These are phyloP conservation scores for Manis pentadactyla DNA, from an alignment of 2,797 vertebrate genomes.

Conservation along the genomic window DNA sequence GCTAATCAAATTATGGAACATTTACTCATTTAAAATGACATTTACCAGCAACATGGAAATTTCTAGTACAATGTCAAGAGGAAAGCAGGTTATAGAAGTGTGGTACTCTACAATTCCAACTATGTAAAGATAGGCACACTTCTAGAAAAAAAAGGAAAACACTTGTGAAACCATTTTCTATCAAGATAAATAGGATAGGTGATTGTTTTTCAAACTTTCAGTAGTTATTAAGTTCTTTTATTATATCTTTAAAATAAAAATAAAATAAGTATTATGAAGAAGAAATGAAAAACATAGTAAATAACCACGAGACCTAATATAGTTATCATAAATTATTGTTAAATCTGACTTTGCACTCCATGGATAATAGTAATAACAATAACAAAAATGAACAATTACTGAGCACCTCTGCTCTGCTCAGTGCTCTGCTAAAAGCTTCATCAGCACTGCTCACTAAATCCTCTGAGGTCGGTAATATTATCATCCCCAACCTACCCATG, in stretches of 20 bases:
- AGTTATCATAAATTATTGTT: neutral
- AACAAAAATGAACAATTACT: slow-evolving; percentile 24
- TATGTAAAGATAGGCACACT: neutral
- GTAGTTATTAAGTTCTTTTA: neutral
- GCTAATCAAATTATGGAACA: slow-evolving; percentile 43
- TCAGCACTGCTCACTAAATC: neutral
- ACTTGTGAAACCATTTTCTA: neutral
- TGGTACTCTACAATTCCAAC: neutral
- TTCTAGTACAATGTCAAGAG: neutral
- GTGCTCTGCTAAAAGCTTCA: neutral
- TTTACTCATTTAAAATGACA: slow-evolving; percentile 52
- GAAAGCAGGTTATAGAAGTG: slow-evolving; percentile 43
- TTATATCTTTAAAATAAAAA: slow-evolving; percentile 45
- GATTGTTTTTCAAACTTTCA: slow-evolving; percentile 24
- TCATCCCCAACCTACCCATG: neutral
- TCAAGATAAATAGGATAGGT: neutral
- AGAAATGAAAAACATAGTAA: neutral
- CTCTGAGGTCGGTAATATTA: neutral
- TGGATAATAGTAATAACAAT: neutral
- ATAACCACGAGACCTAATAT: neutral
- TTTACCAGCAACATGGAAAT: neutral
- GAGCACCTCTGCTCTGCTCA: neutral
- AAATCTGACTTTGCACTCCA: neutral
- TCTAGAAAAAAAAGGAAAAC: neutral
- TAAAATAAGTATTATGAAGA: neutral